Evolutionary conservation across 2,888 invertebrate genomes (phyloP), one percentile per base, ranked within the genome.

Genomic region (Metallyticus violacea): DNA sequence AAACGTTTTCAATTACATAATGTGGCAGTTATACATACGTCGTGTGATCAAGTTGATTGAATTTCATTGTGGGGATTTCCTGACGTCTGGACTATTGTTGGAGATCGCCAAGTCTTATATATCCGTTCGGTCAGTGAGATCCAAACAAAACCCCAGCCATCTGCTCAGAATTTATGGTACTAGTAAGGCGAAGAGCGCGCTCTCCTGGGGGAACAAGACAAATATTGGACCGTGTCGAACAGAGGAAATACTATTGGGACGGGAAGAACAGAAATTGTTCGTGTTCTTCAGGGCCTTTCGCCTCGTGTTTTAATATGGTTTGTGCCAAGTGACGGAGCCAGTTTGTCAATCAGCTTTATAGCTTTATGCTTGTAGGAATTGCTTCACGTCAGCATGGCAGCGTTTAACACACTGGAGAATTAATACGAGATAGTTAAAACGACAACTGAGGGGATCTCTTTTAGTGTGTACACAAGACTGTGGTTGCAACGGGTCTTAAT

Each of bases 211-310:
- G 83, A 83, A 29, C 83, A 83, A 83, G 83, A 77, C 77, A 83
- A 83, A 83, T 83, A 83, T 83, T 77, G 40, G 83, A 76, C 29
- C 77, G n/a, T 29, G 83, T 83, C 83, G 83, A 83, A 83, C n/a
- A 77, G 83, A 83, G 77, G 83, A 83, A 27, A 83, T 28, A 77
- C 83, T 77, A 28, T 28, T 28, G 77, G 83, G 83, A 83, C 7
- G 28, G 5, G 77, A 29, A 83, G 83, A 62, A 62, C 40, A 62
- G 40, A 62, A 62, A 62, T 62, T 62, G 40, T 15, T 62, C 40
- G 40, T 62, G 40, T 62, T 62, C 40, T 62, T 62, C 15, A 62
- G 40, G 22, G 22, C 40, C 40, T 62, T 62, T 62, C 40, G 40
- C 15, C 40, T 62, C 15, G 40, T 3, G 22, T 62, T n/a, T 62